Evolutionary conservation across 2,113 vertebrate genomes (phyloP).

Genomic region (Chunga burmeisteri): DNA sequence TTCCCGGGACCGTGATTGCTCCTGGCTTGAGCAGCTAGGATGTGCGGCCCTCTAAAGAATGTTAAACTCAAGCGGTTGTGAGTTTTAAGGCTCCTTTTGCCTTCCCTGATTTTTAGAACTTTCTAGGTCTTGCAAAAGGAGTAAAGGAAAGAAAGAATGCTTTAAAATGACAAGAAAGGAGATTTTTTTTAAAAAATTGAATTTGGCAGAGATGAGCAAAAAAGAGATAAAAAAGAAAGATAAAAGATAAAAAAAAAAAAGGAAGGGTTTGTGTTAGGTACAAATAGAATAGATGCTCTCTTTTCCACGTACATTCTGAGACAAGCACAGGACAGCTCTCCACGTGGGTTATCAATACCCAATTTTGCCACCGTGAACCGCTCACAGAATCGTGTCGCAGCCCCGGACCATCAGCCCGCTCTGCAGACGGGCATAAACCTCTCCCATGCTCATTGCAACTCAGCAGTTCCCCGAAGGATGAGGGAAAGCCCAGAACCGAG

Average conservation of each 20-base stretch:
- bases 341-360: background rate
- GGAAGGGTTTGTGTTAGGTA: background rate
- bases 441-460: background rate
- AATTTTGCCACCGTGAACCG: rapidly evolving
- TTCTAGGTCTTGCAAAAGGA: background rate
- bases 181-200: too few relatives aligned
- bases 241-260: background rate
- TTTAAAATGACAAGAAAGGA: background rate
- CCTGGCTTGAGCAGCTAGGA: background rate
- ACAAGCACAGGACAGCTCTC: background rate
- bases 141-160: rapidly evolving
- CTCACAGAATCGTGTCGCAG: background rate
- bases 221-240: background rate
- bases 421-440: rapidly evolving
- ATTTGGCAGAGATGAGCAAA: background rate
- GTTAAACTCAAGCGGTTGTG: background rate
- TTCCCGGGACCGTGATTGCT: background rate
- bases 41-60: background rate
- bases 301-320: background rate
- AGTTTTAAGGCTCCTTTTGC: background rate
- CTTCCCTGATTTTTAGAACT: background rate
- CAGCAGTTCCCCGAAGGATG: rapidly evolving
- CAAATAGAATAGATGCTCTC: rapidly evolving
- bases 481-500: background rate
- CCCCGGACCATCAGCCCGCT: background rate